These are phyloP conservation scores for Monopterus albus DNA, from an alignment of 2,113 vertebrate genomes.

Conservation along the genomic window DNA sequence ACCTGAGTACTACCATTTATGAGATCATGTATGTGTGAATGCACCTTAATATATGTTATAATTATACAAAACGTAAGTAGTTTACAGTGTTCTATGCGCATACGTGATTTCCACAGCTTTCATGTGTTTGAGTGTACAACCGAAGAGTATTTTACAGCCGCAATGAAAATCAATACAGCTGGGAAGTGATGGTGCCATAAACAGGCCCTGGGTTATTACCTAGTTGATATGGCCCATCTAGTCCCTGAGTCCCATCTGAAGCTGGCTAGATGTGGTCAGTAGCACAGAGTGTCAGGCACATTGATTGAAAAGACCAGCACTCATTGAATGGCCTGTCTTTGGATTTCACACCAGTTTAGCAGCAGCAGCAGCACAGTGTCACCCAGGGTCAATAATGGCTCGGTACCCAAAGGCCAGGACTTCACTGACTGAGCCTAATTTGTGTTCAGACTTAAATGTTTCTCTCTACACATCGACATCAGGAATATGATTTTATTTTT, in stretches of 20 bases:
- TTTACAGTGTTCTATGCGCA: not conserved
- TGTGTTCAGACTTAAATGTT: slow-evolving; percentile 25
- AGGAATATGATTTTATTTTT: not conserved
- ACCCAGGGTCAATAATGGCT: slow-evolving; percentile 27
- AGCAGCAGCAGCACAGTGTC: slow-evolving; percentile 12
- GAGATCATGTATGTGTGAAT: not conserved
- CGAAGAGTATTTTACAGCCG: slow-evolving; percentile 32
- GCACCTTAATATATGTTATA: not conserved
- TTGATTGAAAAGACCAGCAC: slow-evolving; percentile 36
- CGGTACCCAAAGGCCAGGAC: not conserved
- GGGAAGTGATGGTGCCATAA: slow-evolving; percentile 63
- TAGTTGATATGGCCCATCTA: slow-evolving; percentile 47
- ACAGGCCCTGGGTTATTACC: slow-evolving; percentile 56
- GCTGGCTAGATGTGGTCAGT: slow-evolving; percentile 20
- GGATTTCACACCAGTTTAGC: slow-evolving; percentile 32
- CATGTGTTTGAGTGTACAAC: slow-evolving; percentile 30
- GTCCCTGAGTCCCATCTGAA: slow-evolving; percentile 52
- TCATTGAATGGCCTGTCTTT: slow-evolving; percentile 17
- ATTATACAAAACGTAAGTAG: not conserved
- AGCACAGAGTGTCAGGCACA: slow-evolving; percentile 19
- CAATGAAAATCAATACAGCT: slow-evolving; percentile 61
- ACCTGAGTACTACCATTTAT: not conserved
- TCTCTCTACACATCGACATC: not conserved
- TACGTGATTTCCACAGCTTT: slow-evolving; percentile 9
- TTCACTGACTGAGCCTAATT: slow-evolving; percentile 12